These are phyloP conservation scores for Reticulitermes lucifugus DNA, from an alignment of 2,888 invertebrate species.

Conservation along the genomic window DNA sequence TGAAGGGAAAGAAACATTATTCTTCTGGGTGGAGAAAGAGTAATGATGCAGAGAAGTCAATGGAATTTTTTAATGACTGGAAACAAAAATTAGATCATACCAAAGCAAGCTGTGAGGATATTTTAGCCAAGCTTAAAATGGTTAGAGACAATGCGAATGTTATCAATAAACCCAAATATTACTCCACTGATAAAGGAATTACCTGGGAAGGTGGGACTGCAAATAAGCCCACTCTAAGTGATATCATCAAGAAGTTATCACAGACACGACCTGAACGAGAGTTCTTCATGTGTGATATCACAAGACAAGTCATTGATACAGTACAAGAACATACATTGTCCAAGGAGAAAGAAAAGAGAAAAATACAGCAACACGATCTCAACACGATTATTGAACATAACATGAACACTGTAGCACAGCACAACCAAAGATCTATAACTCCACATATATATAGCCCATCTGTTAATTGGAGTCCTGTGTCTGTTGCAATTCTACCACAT, in stretches of 20 bases:
- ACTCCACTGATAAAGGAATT: slow-evolving; percentile 29
- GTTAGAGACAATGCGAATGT: slow-evolving; percentile 36
- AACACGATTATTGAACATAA: slow-evolving; percentile 8
- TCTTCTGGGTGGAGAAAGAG: slow-evolving; percentile 39
- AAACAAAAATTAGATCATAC: slow-evolving; percentile 40
- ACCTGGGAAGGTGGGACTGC: slow-evolving; percentile 39
- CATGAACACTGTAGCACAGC: not conserved
- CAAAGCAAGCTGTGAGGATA: slow-evolving; percentile 43
- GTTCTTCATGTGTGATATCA: slow-evolving; percentile 20
- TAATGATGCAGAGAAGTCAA: slow-evolving; percentile 40
- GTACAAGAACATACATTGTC: not conserved
- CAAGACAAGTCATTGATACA: slow-evolving; percentile 13
- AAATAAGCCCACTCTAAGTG: slow-evolving; percentile 44
- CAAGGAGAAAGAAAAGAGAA: not conserved
- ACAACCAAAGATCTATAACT: slow-evolving; percentile 22
- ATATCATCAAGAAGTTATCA: slow-evolving; percentile 43
- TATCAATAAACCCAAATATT: slow-evolving; percentile 32
- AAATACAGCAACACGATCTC: not conserved
- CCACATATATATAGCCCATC: slow-evolving; percentile 22
- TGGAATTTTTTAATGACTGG: slow-evolving; percentile 43
- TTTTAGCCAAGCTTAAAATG: slow-evolving; percentile 41
- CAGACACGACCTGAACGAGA: slow-evolving; percentile 39
- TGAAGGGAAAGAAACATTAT: slow-evolving; percentile 10
- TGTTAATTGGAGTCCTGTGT: not conserved
- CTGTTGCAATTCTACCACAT: slow-evolving; percentile 37